Evolutionary conservation across 1,140 invertebrate species (phyloP).

Genomic region (Drosophila sturtevanti): DNA sequence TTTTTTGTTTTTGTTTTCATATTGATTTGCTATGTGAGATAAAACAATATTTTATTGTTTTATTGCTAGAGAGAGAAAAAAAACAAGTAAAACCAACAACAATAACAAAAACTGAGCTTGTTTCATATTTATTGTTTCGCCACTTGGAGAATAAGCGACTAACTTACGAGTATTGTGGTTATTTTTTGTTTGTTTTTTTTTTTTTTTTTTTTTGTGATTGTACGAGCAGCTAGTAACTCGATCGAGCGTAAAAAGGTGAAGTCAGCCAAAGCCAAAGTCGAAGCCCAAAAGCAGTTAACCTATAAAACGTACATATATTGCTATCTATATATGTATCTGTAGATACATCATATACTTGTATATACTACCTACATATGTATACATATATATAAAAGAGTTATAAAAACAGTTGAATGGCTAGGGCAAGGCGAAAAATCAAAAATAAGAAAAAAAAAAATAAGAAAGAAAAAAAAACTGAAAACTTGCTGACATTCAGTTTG

Average conservation of each 20-base stretch:
- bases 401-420: conserved; percentile 32
- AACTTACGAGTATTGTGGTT: background rate
- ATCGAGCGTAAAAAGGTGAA: conserved; percentile 70
- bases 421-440: conserved; percentile 42
- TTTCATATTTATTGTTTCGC: conserved; percentile 55
- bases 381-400: conserved; percentile 20
- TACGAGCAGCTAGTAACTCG: conserved; percentile 22
- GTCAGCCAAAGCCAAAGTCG: conserved; percentile 64
- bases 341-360: conserved; percentile 23
- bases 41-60: conserved; percentile 61
- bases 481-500: conserved; percentile 74
- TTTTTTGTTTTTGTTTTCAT: background rate
- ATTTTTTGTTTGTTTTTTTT: conserved; percentile 21
- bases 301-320: conserved; percentile 52
- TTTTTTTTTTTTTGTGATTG: conserved; percentile 9
- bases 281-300: conserved; percentile 63
- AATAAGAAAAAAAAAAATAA: conserved; percentile 31
- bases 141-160: conserved; percentile 20
- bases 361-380: conserved; percentile 27
- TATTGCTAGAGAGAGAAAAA: conserved; percentile 21
- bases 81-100: conserved; percentile 8
- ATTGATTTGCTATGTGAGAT: conserved; percentile 50
- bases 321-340: conserved; percentile 30
- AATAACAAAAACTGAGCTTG: conserved; percentile 33
- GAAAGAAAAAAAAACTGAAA: conserved; percentile 37